phyloP scores from a whole-genome alignment of 2,888 invertebrate species.

The Sphinx pinastri region DNA sequence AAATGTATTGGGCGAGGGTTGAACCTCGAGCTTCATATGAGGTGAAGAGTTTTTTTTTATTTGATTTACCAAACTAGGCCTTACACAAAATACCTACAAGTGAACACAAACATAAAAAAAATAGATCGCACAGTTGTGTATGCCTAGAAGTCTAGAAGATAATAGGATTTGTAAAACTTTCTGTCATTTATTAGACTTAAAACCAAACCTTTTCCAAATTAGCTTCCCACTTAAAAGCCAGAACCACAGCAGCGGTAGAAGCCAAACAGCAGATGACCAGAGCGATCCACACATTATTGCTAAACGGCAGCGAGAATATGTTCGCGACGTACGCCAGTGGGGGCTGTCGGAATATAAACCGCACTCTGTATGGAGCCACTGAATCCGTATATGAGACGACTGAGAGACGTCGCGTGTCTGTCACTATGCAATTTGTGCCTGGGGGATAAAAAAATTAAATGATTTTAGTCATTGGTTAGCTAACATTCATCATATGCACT shows the following conservation, averaged over 20 bases:
- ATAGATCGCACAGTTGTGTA: too few relatives aligned
- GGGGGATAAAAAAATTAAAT: conserved; percentile 26
- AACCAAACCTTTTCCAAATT: conserved; percentile 44
- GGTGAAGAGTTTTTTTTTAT: too few relatives aligned
- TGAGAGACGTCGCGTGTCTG: conserved; percentile 49
- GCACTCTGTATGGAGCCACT: conserved; percentile 67
- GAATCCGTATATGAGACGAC: conserved; percentile 76
- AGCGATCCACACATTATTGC: conserved; percentile 84
- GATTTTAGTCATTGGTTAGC: too few relatives aligned
- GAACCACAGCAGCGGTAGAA: conserved; percentile 59
- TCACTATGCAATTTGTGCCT: conserved; percentile 64
- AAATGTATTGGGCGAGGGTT: too few relatives aligned
- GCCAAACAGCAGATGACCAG: conserved; percentile 66
- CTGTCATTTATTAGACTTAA: too few relatives aligned
- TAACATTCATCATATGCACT: too few relatives aligned
- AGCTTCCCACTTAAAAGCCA: conserved; percentile 67
- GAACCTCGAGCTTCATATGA: too few relatives aligned
- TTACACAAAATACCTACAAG: too few relatives aligned
- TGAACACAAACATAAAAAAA: too few relatives aligned
- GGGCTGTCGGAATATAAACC: conserved; percentile 87
- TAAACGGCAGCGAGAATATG: conserved; percentile 86
- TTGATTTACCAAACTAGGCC: too few relatives aligned
- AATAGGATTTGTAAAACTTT: too few relatives aligned
- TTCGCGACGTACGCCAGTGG: conserved; percentile 86
- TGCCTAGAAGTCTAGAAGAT: too few relatives aligned